Conservation (phyloP, 2,113 vertebrate species). For the Petroica traversi region DNA sequence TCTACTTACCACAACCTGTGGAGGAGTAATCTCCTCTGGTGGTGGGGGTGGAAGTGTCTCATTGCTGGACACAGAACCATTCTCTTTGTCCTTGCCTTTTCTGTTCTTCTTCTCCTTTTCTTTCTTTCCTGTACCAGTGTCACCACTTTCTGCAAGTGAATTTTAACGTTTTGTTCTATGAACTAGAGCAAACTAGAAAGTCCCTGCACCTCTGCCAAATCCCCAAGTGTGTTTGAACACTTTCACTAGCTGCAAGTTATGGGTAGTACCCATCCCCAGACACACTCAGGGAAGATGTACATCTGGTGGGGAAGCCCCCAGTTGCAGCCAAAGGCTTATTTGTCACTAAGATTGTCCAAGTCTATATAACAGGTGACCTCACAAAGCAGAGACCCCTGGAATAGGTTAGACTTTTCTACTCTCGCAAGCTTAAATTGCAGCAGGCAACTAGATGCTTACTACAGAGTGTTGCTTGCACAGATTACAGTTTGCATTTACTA, state of each 20-base stretch:
- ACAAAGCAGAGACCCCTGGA: slow-evolving; percentile 66
- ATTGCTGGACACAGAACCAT: slow-evolving; percentile 89
- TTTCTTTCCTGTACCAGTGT: slow-evolving; percentile 89
- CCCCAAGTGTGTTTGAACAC: not conserved
- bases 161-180: not conserved
- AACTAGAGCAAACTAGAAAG: not conserved
- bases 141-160: slow-evolving; percentile 81
- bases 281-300: not conserved
- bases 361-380: slow-evolving; percentile 74
- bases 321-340: not conserved
- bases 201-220: not conserved
- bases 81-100: slow-evolving; percentile 96
- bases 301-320: not conserved
- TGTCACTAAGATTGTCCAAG: slow-evolving; percentile 56
- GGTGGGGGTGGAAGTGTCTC: slow-evolving; percentile 82
- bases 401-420: slow-evolving; percentile 79
- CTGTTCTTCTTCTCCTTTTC: slow-evolving; percentile 97
- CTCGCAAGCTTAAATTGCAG: slow-evolving; percentile 83
- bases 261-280: not conserved
- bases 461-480: slow-evolving; percentile 83
- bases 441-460: slow-evolving; percentile 70
- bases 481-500: fast-evolving
- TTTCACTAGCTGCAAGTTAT: not conserved
- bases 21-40: slow-evolving; percentile 86
- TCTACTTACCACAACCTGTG: slow-evolving; percentile 85